Evolutionary conservation across 1,140 invertebrate genomes (phyloP), one percentile per base, ranked within the genome.

Genomic region (Brachionus asplanchnoidis): DNA sequence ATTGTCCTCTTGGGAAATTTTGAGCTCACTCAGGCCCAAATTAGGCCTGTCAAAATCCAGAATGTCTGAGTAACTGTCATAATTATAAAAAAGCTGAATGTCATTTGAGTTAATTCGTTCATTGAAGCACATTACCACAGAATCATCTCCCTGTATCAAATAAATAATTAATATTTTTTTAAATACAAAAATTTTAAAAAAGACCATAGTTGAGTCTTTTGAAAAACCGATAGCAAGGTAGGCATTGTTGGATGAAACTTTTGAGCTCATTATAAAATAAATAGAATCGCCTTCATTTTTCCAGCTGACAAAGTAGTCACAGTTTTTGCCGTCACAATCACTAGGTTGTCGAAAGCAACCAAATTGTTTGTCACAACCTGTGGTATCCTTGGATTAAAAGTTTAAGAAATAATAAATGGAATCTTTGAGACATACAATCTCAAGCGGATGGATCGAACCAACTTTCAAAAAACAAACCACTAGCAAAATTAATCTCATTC

Each of bases 221-320:
- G 42, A 50, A 56, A 78, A 78, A 14, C 75, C 75, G 9, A 78
- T 44, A n/a, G 75, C 75, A 28, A 78, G n/a, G 9, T 56, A 78
- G 3, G n/a, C 9, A 78, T 42, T 44, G 9, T 44, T 78, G 0
- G 66, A 17, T 7, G 32, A 9, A 0, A 40, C n/a, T 40, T 40
- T 68, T 12, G 66, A 17, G 3, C 26, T 14, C 14, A 68, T 32
- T 6, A 17, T 11, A 68, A 68, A 68, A 32, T 68, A 8, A 32
- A 17, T 68, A 12, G 11, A 32, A 12, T 68, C 66, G 23, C 28
- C 66, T 6, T 32, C 26, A 32, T 32, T 17, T 68, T 68, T 68
- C 66, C 66, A 68, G 2, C 14, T 32, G 14, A 32, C 66, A 32
- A 68, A 68, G 17, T 32, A 40, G 5, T 68, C 66, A 68, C 66